Evolutionary conservation across 2,888 invertebrate genomes (phyloP).

Genomic region (Hirtodrosophila confusa): DNA sequence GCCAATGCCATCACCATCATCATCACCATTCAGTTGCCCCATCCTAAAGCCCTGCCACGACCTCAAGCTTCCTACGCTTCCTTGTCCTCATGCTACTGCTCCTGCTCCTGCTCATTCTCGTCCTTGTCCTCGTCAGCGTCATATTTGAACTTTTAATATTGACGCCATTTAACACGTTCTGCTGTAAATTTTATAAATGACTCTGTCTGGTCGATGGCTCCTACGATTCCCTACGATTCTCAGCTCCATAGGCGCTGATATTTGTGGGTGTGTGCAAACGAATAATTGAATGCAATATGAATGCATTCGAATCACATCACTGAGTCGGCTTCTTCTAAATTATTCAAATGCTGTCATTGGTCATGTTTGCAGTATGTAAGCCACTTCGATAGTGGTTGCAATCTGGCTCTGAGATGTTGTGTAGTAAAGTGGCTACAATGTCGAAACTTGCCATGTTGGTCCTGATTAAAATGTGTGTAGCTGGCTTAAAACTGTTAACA

Average conservation of each 20-base stretch:
- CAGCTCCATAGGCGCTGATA: slow-evolving; percentile 24
- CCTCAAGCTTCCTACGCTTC: not conserved
- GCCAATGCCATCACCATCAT: slow-evolving; percentile 8
- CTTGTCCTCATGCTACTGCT: not conserved
- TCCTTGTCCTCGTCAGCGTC: slow-evolving; percentile 59
- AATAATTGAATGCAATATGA: slow-evolving; percentile 52
- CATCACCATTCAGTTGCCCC: slow-evolving; percentile 16
- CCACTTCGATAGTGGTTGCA: not conserved
- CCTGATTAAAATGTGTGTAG: too few relatives aligned
- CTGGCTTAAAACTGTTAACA: too few relatives aligned
- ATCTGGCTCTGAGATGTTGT: too few relatives aligned
- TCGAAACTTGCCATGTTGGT: too few relatives aligned
- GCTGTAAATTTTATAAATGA: slow-evolving; percentile 77
- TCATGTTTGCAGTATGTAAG: not conserved
- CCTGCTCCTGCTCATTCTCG: not conserved
- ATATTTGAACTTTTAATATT: slow-evolving; percentile 80
- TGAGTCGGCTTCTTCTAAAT: slow-evolving; percentile 1
- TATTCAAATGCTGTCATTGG: slow-evolving; percentile 21
- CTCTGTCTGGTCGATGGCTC: slow-evolving; percentile 56
- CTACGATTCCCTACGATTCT: slow-evolving; percentile 1
- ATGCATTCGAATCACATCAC: slow-evolving; percentile 31
- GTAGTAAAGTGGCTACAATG: too few relatives aligned
- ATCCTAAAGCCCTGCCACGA: not conserved
- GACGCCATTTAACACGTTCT: slow-evolving; percentile 78
- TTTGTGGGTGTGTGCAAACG: slow-evolving; percentile 28